A percentile compares a stretch with the other conserved stretches of the same genome.
Evolutionary conservation across 2,888 invertebrate species (phyloP).

Genomic region (Cataglyphis livida): DNA sequence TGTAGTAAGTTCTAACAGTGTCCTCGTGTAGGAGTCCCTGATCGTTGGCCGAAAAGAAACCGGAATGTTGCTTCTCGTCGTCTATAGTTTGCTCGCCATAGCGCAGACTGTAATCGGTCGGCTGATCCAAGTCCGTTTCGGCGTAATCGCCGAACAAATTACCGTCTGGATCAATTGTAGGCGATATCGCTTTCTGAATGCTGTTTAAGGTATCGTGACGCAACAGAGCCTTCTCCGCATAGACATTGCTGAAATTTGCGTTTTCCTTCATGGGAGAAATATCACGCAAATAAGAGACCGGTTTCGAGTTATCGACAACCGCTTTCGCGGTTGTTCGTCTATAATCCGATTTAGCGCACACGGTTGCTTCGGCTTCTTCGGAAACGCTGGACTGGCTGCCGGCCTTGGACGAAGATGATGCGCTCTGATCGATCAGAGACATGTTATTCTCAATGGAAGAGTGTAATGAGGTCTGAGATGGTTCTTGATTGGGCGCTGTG

Average conservation of each 20-base stretch:
- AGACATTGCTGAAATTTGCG: slow-evolving; percentile 47
- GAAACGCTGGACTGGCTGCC: slow-evolving; percentile 70
- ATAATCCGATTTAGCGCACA: slow-evolving; percentile 63
- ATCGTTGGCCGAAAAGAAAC: slow-evolving; percentile 76
- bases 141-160: slow-evolving; percentile 80
- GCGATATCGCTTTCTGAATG: slow-evolving; percentile 71
- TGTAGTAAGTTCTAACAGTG: slow-evolving; percentile 95
- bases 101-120: slow-evolving; percentile 95
- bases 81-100: slow-evolving; percentile 93
- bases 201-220: slow-evolving; percentile 63
- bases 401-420: slow-evolving; percentile 59
- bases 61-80: slow-evolving; percentile 80
- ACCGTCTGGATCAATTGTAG: slow-evolving; percentile 66
- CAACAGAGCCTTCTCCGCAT: slow-evolving; percentile 55
- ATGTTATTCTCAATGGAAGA: slow-evolving; percentile 80
- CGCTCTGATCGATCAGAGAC: slow-evolving; percentile 62
- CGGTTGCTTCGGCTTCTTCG: slow-evolving; percentile 66
- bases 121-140: slow-evolving; percentile 86
- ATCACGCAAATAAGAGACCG: slow-evolving; percentile 50
- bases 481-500: slow-evolving; percentile 80
- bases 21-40: slow-evolving; percentile 89
- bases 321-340: slow-evolving; percentile 21
- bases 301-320: slow-evolving; percentile 16
- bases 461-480: slow-evolving; percentile 79
- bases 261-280: slow-evolving; percentile 53